These are phyloP conservation scores for Cirrhinus mrigala DNA, from an alignment of 2,797 vertebrate genomes.

Conservation along the genomic window DNA sequence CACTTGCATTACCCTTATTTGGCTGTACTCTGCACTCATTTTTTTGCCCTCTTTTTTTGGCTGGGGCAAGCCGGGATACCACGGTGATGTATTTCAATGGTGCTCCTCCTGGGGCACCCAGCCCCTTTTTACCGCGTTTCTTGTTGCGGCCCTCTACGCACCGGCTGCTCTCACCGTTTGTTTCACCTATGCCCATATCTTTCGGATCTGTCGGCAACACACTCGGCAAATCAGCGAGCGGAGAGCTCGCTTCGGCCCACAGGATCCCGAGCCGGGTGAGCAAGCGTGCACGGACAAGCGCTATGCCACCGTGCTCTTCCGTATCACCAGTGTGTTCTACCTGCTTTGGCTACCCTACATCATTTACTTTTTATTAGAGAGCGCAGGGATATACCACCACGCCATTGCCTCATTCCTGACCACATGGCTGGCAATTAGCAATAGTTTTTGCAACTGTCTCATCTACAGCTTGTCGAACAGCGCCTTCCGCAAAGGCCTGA, in stretches of 20 bases:
- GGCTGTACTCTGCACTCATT: slow-evolving; percentile 93
- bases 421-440: slow-evolving; percentile 99
- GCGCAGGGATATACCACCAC: slow-evolving; percentile 88
- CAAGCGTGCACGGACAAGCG: slow-evolving; percentile 91
- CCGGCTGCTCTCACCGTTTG: slow-evolving; percentile 93
- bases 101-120: slow-evolving; percentile 89
- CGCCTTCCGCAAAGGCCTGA: slow-evolving; percentile 95
- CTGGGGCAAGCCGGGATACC: slow-evolving; percentile 99
- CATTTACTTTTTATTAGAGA: slow-evolving; percentile 96
- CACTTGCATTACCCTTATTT: slow-evolving; percentile 90
- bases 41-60: slow-evolving; percentile 93
- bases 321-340: slow-evolving; percentile 98
- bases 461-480: slow-evolving; percentile 99
- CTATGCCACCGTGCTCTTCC: slow-evolving; percentile 95
- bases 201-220: slow-evolving; percentile 97
- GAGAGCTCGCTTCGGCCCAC: slow-evolving; percentile 90
- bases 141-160: slow-evolving; percentile 91
- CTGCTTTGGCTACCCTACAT: slow-evolving; percentile 98
- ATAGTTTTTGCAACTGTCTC: slow-evolving; percentile 99
- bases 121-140: slow-evolving; percentile 92
- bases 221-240: slow-evolving; percentile 95
- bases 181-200: slow-evolving; percentile 98
- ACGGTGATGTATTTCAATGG: slow-evolving; percentile 94
- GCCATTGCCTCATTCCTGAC: slow-evolving; percentile 92
- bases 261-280: slow-evolving; percentile 79